These are phyloP conservation scores for Bolinopsis microptera DNA, from an alignment of 37 sponge, comb jelly and placozoan species.

Conservation along the genomic window DNA sequence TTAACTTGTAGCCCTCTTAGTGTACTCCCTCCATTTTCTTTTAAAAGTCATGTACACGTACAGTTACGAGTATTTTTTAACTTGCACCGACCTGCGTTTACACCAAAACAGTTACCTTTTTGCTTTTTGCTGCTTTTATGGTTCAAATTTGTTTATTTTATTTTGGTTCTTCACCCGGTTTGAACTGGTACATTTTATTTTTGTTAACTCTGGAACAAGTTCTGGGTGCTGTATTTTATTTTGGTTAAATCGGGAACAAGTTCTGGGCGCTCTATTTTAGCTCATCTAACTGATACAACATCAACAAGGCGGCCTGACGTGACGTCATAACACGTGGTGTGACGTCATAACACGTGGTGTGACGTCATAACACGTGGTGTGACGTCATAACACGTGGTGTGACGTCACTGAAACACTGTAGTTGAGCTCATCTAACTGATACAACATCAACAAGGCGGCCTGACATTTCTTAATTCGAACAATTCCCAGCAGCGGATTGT, in stretches of 20 bases:
- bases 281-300: neutral
- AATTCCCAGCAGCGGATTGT: neutral
- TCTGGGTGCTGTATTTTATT: neutral
- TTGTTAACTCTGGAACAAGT: neutral
- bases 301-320: neutral
- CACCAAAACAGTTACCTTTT: neutral
- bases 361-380: no score
- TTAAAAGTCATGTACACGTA: neutral
- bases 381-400: no score
- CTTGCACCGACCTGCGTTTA: no score
- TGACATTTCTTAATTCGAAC: neutral
- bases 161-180: neutral
- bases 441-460: neutral
- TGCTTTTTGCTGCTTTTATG: neutral
- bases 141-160: neutral
- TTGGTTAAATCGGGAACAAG: neutral
- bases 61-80: no score
- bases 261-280: neutral
- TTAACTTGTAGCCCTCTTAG: no score
- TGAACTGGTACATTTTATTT: neutral
- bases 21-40: neutral
- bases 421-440: neutral
- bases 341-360: no score
- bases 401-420: no score
- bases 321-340: no score